Base-by-base conservation (phyloP, 2,888 invertebrate species). In the Ariolimax columbianus region DNA sequence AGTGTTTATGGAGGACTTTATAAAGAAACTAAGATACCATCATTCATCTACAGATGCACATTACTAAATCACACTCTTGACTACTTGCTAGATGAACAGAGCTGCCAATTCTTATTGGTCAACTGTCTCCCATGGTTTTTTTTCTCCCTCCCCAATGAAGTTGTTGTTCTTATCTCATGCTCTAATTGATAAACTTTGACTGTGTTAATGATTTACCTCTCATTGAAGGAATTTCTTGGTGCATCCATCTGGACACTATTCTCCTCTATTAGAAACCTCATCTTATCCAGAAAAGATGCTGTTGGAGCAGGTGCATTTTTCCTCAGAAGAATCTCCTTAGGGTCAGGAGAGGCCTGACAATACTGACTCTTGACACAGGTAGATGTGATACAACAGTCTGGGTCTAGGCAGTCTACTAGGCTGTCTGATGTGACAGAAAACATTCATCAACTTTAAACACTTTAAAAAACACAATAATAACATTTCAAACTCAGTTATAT, bases 181-280 rank as follows among this genome's bases (percentile, higher is more conserved):
- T n/a, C n/a, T n/a, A n/a, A n/a, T n/a, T n/a, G n/a, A n/a, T n/a
- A n/a, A n/a, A n/a, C n/a, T n/a, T n/a, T n/a, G n/a, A n/a, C n/a
- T n/a, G n/a, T n/a, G n/a, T 63, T n/a, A 23, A 63, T n/a, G 3
- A 63, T 63, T n/a, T 63, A 99, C 99, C 98, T 98, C 95, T 98
- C 98, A 93, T 98, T 98, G 95, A 99, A 99, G 95, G 98, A 98
- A 95, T 97, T 97, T 96, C 97, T 97, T 94, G 98, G 98, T 80
- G 99, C 98, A 95, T 99, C 99, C 93, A 97, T 98, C 95, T 99
- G 99, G 87, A 99, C 98, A 89, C 98, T 98, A 95, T 98, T 98
- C 94, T 99, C 98, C 95, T 99, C 99, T 89, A 99, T 98, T 90
- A 99, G 96, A 95, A 99, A 99, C 94, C 98, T 97, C 95, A 99